These are phyloP conservation scores for Paedocypris sp. DNA, from an alignment of 2,113 vertebrate genomes.

Conservation along the genomic window DNA sequence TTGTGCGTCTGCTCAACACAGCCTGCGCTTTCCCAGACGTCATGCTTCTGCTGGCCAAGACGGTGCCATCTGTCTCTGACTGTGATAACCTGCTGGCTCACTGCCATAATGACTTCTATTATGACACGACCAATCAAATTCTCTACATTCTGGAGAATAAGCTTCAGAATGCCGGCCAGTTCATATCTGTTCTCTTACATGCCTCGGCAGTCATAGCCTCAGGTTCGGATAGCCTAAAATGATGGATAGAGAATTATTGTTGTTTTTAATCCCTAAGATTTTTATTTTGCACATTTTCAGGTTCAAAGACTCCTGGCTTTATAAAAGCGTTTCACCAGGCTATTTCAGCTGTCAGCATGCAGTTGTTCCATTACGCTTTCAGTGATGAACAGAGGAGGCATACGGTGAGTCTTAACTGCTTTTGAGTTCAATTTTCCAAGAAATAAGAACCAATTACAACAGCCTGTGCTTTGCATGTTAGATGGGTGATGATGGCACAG, in stretches of 20 bases:
- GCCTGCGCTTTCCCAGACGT: conserved; percentile 47
- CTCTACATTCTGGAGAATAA: conserved; percentile 59
- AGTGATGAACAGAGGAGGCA: conserved; percentile 17
- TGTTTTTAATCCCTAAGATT: too few species aligned
- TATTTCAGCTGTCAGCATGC: conserved; percentile 52
- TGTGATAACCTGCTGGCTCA: conserved; percentile 38
- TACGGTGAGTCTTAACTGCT: conserved; percentile 6
- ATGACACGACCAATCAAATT: conserved; percentile 61
- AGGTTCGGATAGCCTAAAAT: too few species aligned
- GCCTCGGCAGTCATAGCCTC: conserved; percentile 61
- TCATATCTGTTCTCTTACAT: conserved; percentile 60
- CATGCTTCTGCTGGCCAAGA: conserved; percentile 58
- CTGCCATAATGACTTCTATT: conserved; percentile 59
- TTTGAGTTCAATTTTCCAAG: not conserved
- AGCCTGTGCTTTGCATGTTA: conserved; percentile 10
- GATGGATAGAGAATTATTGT: too few species aligned
- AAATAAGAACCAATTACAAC: not conserved
- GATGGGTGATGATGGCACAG: conserved; percentile 23
- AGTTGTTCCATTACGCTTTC: conserved; percentile 54
- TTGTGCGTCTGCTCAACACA: conserved; percentile 53
- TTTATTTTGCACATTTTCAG: conserved; percentile 32
- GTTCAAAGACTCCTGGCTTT: conserved; percentile 43
- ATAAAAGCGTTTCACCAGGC: conserved; percentile 52
- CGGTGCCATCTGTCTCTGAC: conserved; percentile 48
- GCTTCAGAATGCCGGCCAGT: conserved; percentile 62